Percentiles rank a stretch among this genome's conserved stretches.
Evolutionary conservation across 2,113 vertebrate species (phyloP).

Genomic region (Penelope pileata): DNA sequence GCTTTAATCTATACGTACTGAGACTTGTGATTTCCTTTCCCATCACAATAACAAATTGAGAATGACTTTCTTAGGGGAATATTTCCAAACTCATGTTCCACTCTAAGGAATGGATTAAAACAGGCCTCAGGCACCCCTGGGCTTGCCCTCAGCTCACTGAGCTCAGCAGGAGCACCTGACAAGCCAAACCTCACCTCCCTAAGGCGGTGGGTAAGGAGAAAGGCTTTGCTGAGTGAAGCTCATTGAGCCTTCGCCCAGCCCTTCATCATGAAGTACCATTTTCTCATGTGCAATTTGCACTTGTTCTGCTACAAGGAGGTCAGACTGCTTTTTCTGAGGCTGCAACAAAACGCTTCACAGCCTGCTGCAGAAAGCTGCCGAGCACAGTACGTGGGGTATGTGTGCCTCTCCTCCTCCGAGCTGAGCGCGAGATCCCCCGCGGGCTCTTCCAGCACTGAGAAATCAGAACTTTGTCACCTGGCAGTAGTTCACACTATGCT

Average conservation of each 20-base stretch:
- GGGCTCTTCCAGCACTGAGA: not conserved
- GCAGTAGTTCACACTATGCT: not conserved
- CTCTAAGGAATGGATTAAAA: not conserved
- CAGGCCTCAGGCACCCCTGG: not conserved
- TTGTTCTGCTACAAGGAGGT: not conserved
- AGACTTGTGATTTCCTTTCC: not conserved
- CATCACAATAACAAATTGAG: not conserved
- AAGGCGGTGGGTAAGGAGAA: not conserved
- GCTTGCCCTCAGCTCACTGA: conserved; percentile 10
- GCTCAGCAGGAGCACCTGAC: not conserved
- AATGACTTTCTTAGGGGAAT: not conserved
- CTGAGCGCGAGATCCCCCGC: not conserved
- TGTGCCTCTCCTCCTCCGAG: rapidly evolving
- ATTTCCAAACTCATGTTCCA: not conserved
- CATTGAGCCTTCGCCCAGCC: not conserved
- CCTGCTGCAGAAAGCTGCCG: not conserved
- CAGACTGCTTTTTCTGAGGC: not conserved
- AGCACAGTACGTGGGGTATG: too few relatives aligned
- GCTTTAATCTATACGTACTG: not conserved
- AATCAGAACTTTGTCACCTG: not conserved
- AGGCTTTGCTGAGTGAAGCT: not conserved
- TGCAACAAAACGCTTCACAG: not conserved
- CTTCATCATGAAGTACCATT: not conserved
- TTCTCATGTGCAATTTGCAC: not conserved
- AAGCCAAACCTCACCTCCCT: not conserved